Evolutionary conservation across 2,888 invertebrate genomes (phyloP), one percentile per base, ranked within the genome.

Genomic region (Uloborus plumipes): DNA sequence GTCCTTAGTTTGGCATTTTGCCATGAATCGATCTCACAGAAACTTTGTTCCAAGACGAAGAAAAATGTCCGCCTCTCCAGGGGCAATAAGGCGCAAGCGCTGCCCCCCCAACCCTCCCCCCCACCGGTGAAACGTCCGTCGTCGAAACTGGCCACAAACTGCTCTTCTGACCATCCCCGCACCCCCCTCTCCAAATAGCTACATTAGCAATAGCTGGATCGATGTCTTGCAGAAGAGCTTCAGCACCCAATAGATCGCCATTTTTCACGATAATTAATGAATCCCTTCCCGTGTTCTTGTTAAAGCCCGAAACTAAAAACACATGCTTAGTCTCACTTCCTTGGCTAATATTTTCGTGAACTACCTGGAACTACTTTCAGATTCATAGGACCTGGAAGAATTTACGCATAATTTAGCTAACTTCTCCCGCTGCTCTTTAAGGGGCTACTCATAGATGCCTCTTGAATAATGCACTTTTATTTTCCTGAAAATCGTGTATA

Each of bases 31-130:
- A 80, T 80, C 79, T 73, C 50, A 51, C 51, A 69, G 55, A 16
- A 73, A 74, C 74, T 74, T 74, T 64, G 74, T 74, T 81, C 80
- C 53, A 74, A 81, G 80, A 74, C 74, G 80, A 81, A 81, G 80
- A 81, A 81, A 81, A 81, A 81, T 81, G 69, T 58, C 74, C 74
- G 53, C 66, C 67, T 67, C 59, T 67, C 70, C 58, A 18, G 65
- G 77, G 77, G 51, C 55, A 55, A 71, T 18, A 65, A 49, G 77
- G 71, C 77, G 77, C 77, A 78, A 78, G 77, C 77, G 77, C 77
- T 55, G 47, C n/a, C 31, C 13, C 66, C 64, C 77, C 18, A n/a
- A 1, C 47, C 39, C 49, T 64, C 31, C 58, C 26, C 47, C 47
- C 22, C 51, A 58, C 61, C 61, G 53, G 71, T 53, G 64, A 73